Percentiles rank a stretch among this genome's conserved stretches.
Conservation (phyloP, 1,140 invertebrate genomes). For the Nephotettix cincticeps region DNA sequence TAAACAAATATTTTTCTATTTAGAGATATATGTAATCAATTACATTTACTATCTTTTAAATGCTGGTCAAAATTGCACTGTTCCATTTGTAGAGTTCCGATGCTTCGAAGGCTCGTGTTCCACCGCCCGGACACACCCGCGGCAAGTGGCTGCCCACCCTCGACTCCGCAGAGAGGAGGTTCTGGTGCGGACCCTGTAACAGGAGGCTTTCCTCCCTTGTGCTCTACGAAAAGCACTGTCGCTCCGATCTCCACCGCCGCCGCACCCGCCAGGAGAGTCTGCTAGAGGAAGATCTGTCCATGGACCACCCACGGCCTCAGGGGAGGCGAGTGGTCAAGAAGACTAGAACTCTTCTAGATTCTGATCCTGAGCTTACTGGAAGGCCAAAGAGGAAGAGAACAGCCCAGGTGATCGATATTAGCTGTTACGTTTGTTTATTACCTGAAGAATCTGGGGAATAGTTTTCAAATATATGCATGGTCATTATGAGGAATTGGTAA, state of each 20-base stretch:
- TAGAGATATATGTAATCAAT: neutral
- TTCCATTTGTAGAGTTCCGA: neutral
- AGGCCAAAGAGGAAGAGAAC: neutral
- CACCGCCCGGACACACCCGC: conserved; percentile 66
- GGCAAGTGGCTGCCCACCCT: conserved; percentile 72
- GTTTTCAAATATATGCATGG: too few species aligned
- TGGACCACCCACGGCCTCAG: neutral
- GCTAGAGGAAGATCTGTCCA: conserved; percentile 27
- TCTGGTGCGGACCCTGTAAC: conserved; percentile 78
- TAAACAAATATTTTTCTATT: neutral
- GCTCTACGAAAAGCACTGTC: conserved; percentile 73
- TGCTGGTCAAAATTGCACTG: neutral
- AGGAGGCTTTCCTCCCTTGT: conserved; percentile 66
- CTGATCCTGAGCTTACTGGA: neutral
- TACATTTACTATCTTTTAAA: neutral
- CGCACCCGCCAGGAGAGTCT: conserved; percentile 61
- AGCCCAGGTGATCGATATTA: neutral
- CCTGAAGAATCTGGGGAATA: too few species aligned
- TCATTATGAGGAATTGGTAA: too few species aligned
- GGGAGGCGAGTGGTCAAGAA: conserved; percentile 23
- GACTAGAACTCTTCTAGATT: neutral
- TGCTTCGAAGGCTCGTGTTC: conserved; percentile 45
- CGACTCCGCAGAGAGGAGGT: conserved; percentile 51
- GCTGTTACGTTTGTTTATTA: too few species aligned
- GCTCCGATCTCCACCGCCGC: conserved; percentile 68